Evolutionary conservation across 1,140 invertebrate species (phyloP).

Genomic region (Pinna nobilis): DNA sequence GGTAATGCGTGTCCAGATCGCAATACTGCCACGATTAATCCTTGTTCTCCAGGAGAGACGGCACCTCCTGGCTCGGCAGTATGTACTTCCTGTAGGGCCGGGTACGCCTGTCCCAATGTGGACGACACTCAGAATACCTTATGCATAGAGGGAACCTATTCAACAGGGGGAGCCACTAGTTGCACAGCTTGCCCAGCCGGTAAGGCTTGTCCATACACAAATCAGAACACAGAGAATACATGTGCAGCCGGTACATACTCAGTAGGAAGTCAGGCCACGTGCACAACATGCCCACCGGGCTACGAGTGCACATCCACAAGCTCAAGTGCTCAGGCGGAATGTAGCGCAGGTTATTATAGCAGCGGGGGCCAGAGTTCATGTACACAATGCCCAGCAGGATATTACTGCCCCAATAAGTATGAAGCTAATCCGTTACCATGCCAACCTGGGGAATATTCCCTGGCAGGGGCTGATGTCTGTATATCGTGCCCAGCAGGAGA

Average conservation of each 20-base stretch:
- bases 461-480: conserved; percentile 55
- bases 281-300: conserved; percentile 67
- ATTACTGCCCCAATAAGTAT: conserved; percentile 64
- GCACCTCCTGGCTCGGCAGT: conserved; percentile 42
- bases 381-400: conserved; percentile 65
- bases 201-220: conserved; percentile 61
- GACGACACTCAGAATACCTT: conserved; percentile 59
- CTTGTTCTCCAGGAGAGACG: conserved; percentile 54
- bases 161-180: conserved; percentile 39
- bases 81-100: conserved; percentile 54
- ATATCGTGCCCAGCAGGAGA: conserved; percentile 65
- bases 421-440: conserved; percentile 51
- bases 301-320: conserved; percentile 62
- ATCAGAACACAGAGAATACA: conserved; percentile 41
- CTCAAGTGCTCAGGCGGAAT: conserved; percentile 48
- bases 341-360: conserved; percentile 59
- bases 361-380: conserved; percentile 58
- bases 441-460: conserved; percentile 61
- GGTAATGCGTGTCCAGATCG: conserved; percentile 58
- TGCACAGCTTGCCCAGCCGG: conserved; percentile 68
- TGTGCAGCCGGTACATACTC: conserved; percentile 57
- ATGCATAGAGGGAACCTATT: conserved; percentile 58
- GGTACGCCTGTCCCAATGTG: conserved; percentile 58
- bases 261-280: conserved; percentile 52
- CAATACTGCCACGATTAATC: conserved; percentile 28